A percentile compares a stretch with the other conserved stretches of the same genome.
Evolutionary conservation across 2,113 vertebrate genomes (phyloP).

Genomic region (Carettochelys insculpta): DNA sequence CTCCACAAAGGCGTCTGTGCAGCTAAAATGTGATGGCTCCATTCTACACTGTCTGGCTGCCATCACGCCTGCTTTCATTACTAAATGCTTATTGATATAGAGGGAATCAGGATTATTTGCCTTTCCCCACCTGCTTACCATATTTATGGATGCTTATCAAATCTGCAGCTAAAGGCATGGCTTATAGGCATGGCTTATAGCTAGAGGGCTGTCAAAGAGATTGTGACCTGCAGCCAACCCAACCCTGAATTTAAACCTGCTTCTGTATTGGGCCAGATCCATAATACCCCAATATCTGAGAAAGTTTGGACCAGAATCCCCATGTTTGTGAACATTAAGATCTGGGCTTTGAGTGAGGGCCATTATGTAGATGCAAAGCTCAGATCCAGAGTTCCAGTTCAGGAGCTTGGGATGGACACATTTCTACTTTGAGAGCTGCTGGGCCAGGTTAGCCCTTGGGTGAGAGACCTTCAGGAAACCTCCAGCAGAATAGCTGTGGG

Average conservation of each 20-base stretch:
- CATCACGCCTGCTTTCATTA: neutral
- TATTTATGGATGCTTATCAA: neutral
- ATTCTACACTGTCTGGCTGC: neutral
- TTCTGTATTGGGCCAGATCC: neutral
- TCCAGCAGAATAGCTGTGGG: neutral
- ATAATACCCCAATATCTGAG: neutral
- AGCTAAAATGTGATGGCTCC: constrained; percentile 24
- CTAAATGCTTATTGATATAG: neutral
- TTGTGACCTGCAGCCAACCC: neutral
- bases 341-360: neutral
- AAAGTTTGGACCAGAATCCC: neutral
- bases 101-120: neutral
- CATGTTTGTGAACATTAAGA: neutral
- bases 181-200: no score
- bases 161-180: neutral
- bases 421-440: neutral
- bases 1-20: neutral
- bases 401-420: neutral
- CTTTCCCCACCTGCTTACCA: neutral
- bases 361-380: neutral
- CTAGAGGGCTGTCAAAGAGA: neutral
- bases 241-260: neutral
- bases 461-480: neutral
- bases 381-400: neutral
- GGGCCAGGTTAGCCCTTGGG: neutral